These are phyloP conservation scores for Cartodere bifasciata DNA, from an alignment of 2,888 invertebrate species.

Conservation along the genomic window DNA sequence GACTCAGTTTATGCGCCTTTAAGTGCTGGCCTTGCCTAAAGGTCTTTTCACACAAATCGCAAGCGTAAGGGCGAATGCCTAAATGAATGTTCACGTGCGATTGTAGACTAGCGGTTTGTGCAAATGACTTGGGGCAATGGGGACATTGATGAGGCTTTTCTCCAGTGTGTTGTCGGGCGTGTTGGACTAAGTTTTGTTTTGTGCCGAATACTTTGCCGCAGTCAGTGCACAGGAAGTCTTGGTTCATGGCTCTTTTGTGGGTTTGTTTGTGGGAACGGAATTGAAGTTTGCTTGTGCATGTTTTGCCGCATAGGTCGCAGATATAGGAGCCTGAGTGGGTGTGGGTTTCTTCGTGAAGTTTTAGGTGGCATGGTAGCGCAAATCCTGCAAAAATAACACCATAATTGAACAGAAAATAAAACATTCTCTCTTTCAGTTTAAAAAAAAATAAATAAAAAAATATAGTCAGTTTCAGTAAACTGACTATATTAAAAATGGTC, in stretches of 20 bases:
- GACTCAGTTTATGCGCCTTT: slow-evolving; percentile 2
- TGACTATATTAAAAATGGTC: too few species aligned
- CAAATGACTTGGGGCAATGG: not conserved
- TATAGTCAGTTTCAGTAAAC: too few species aligned
- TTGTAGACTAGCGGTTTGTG: not conserved
- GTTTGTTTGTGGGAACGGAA: not conserved
- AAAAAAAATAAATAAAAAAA: too few species aligned
- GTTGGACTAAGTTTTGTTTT: not conserved
- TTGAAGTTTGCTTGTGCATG: not conserved
- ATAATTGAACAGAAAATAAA: too few species aligned
- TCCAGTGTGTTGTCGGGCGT: slow-evolving; percentile 1
- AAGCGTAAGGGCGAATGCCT: slow-evolving; percentile 3
- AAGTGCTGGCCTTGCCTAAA: slow-evolving; percentile 6
- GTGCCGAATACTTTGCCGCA: not conserved
- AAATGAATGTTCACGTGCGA: slow-evolving; percentile 18
- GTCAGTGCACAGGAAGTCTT: not conserved
- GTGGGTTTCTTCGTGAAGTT: too few species aligned
- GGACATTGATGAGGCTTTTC: slow-evolving; percentile 1
- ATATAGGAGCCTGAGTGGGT: too few species aligned
- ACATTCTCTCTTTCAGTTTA: too few species aligned
- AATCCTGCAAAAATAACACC: too few species aligned
- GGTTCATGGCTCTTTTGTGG: not conserved
- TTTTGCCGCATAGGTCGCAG: not conserved
- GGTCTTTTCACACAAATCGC: slow-evolving; percentile 5
- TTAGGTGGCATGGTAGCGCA: too few species aligned